Evolutionary conservation across 2,113 vertebrate species (phyloP).

Genomic region (Peromyscus polionotus): DNA sequence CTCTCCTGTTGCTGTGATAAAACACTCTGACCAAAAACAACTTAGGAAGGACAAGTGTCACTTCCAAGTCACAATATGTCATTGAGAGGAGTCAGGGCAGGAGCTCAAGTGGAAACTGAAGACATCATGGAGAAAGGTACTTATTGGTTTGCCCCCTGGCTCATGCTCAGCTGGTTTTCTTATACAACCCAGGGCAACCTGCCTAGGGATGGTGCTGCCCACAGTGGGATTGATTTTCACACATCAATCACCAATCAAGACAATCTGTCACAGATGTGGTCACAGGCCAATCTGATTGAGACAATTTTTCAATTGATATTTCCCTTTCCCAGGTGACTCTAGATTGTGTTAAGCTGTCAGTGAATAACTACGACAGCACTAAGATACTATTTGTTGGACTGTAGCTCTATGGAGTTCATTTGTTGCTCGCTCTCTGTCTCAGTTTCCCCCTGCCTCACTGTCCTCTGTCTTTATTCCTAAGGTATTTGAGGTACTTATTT

Average conservation of each 20-base stretch:
- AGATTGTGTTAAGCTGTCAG: too few species aligned
- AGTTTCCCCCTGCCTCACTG: not conserved
- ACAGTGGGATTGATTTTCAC: not conserved
- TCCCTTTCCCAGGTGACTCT: not conserved
- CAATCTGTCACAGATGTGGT: not conserved
- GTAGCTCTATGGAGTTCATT: not conserved
- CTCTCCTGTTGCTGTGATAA: not conserved
- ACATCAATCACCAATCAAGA: not conserved
- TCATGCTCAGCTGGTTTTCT: not conserved
- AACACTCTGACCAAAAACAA: not conserved
- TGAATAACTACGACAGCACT: not conserved
- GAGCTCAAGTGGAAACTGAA: not conserved
- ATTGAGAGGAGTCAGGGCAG: not conserved
- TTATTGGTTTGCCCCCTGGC: not conserved
- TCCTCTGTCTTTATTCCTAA: not conserved
- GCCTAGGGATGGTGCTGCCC: not conserved
- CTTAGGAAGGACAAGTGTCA: not conserved
- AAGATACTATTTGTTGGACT: not conserved
- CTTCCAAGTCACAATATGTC: not conserved
- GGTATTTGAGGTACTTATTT: not conserved
- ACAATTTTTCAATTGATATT: not conserved
- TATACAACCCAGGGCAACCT: not conserved
- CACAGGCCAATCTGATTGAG: not conserved
- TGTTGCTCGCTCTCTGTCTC: not conserved
- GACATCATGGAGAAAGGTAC: not conserved